phyloP scores from a whole-genome alignment of 2,888 invertebrate genomes.

The Syrista parreyssii region DNA sequence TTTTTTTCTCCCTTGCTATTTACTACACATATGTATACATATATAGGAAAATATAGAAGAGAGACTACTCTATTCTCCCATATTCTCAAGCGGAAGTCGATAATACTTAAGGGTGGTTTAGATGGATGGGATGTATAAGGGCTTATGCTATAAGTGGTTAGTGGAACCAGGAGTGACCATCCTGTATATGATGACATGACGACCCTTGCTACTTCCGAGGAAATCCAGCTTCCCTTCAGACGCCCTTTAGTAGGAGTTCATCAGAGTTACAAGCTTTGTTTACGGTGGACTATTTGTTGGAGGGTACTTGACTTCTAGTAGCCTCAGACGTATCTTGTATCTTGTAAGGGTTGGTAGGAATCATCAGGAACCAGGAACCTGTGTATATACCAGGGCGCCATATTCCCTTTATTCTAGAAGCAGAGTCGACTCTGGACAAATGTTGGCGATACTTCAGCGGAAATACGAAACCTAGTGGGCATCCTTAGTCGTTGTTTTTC shows the following conservation, averaged over 20 bases:
- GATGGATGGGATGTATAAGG: not conserved
- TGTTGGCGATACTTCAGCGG: conserved; percentile 16
- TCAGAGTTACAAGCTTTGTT: conserved; percentile 33
- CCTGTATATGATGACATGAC: not conserved
- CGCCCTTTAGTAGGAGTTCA: not conserved
- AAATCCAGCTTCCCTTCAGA: not conserved
- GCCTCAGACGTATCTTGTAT: not conserved
- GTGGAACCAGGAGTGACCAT: not conserved
- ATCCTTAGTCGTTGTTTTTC: conserved; percentile 7
- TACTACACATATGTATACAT: not conserved
- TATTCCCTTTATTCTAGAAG: too few species aligned
- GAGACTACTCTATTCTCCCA: not conserved
- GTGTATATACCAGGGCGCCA: too few species aligned
- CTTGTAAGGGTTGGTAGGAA: not conserved
- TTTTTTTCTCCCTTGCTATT: not conserved
- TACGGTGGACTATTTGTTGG: conserved; percentile 40
- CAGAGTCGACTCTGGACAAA: conserved; percentile 10
- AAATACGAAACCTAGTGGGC: conserved; percentile 15
- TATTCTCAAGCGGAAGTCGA: not conserved
- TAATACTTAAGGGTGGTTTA: not conserved
- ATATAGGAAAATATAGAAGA: not conserved
- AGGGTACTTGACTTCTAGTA: conserved; percentile 18
- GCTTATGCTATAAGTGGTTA: not conserved
- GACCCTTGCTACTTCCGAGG: not conserved
- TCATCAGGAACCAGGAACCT: not conserved